Base-by-base conservation (phyloP, 92 coral and sea anemone genomes). In the Porites cylindrica region DNA sequence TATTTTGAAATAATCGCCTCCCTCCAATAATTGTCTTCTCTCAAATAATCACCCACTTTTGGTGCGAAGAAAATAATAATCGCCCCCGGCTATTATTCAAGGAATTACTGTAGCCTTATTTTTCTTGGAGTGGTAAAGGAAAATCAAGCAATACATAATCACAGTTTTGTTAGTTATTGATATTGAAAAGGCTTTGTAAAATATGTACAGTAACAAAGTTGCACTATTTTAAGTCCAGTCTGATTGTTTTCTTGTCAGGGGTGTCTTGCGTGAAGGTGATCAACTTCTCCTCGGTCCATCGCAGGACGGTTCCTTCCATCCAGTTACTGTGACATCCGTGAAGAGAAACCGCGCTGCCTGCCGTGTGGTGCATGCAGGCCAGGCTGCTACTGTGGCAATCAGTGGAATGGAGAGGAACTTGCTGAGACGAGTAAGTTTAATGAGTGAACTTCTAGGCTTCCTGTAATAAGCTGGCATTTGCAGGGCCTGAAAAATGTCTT, bases 301-400 rank as follows among this genome's bases (percentile, higher is more conserved):
- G 21, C 82, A 23, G 66, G 77, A 91, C 43, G 99, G 99, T 5
- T 82, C 91, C 58, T 97, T 95, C 79, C 89, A 90, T 18, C 81
- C 91, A 61, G 95, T 96, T 43, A 92, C 87, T 76, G 98, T 97
- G 16, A 86, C 85, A 29, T 95, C 99, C 8, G 85, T 97, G 29
- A 94, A 94, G 85, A 94, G 99, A 32, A 97, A 97, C 88, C 94
- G 99, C 14, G 94, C 97, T 1, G 88, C 99, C 11, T 97, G 99
- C 87, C 92, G 99, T 54, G 94, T 92, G 13, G 93, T 97, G 63
- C 91, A 95, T 20, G 99, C 99, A 52, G 98, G 99, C 32, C 98
- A 95, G 68, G 92, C 98, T 14, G 99, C 99, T n/a, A 91, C 99
- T 38, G 92, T 93, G 54, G 99, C 99, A 20, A 86, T 97, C 52